A percentile compares a stretch with the other conserved stretches of the same genome.
These are phyloP conservation scores for Orthosia cruda DNA, from an alignment of 2,888 invertebrate species.

Conservation along the genomic window DNA sequence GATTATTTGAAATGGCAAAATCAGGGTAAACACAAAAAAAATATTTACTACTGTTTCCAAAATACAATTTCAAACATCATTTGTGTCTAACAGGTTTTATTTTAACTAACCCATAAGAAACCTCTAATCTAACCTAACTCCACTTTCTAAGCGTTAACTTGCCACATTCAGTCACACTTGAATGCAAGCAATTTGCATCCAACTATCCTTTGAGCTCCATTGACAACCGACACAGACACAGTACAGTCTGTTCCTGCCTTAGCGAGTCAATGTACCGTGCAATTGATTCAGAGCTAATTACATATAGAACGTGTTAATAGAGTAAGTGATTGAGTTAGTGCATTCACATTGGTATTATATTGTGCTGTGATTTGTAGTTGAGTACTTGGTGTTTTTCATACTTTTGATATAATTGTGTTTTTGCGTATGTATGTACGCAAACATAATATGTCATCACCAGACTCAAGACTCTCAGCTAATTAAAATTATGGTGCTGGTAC, in stretches of 20 bases:
- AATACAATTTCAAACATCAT: too few species aligned
- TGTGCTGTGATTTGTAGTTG: not conserved
- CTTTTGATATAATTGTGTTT: too few species aligned
- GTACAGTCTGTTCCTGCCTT: constrained; percentile 1
- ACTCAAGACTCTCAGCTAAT: too few species aligned
- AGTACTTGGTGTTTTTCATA: too few species aligned
- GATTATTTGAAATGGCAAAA: too few species aligned
- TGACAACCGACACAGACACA: constrained; percentile 13
- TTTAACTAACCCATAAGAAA: too few species aligned
- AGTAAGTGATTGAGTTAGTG: constrained; percentile 14
- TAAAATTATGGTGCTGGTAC: too few species aligned
- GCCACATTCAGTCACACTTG: constrained; percentile 15
- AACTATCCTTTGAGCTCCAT: constrained; percentile 40
- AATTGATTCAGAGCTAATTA: constrained; percentile 22
- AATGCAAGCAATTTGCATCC: constrained; percentile 60
- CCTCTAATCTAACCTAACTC: not conserved
- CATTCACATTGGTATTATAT: not conserved
- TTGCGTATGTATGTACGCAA: too few species aligned
- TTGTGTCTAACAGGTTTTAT: too few species aligned
- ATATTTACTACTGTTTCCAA: too few species aligned
- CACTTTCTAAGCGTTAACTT: constrained; percentile 5
- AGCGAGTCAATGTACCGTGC: not conserved
- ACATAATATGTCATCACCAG: too few species aligned
- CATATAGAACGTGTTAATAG: constrained; percentile 23
- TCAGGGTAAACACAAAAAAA: too few species aligned